Conservation (phyloP, 92 coral and sea anemone species). For the Muricea muricata region DNA sequence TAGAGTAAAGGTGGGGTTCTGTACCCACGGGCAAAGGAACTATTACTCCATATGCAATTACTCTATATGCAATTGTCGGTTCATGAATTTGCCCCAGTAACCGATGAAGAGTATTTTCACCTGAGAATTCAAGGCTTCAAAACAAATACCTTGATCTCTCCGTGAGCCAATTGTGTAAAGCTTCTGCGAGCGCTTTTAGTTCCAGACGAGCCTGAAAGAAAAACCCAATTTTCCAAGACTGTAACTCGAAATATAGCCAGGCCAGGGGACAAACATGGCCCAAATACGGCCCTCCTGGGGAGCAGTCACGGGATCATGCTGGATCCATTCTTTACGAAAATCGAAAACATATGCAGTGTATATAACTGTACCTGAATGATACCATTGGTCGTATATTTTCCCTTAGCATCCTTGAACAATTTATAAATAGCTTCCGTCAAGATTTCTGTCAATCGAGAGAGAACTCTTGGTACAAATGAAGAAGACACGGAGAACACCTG, state of each 20-base stretch:
- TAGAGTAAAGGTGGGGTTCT: no score
- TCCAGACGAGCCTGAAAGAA: slow-evolving; percentile 91
- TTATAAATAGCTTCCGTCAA: slow-evolving; percentile 83
- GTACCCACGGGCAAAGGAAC: no score
- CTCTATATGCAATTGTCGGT: no score
- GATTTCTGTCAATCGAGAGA: slow-evolving; percentile 86
- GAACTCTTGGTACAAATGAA: slow-evolving; percentile 78
- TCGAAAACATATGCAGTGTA: no score
- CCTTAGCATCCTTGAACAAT: slow-evolving; percentile 67
- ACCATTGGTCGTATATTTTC: slow-evolving; percentile 63
- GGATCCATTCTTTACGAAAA: no score
- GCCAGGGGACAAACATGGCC: not conserved
- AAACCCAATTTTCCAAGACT: no score
- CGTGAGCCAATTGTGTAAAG: slow-evolving; percentile 79
- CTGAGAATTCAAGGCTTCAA: no score
- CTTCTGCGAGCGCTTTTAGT: slow-evolving; percentile 87
- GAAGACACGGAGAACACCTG: slow-evolving; percentile 92
- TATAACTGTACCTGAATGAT: slow-evolving; percentile 35
- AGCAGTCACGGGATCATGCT: no score
- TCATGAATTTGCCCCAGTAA: no score
- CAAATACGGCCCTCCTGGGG: no score
- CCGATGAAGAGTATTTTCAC: no score
- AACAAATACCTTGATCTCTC: slow-evolving; percentile 79
- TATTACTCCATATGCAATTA: no score
- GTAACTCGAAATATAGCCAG: not conserved